phyloP scores from a whole-genome alignment of 2,113 vertebrate genomes.

The Pteruthius melanotis region DNA sequence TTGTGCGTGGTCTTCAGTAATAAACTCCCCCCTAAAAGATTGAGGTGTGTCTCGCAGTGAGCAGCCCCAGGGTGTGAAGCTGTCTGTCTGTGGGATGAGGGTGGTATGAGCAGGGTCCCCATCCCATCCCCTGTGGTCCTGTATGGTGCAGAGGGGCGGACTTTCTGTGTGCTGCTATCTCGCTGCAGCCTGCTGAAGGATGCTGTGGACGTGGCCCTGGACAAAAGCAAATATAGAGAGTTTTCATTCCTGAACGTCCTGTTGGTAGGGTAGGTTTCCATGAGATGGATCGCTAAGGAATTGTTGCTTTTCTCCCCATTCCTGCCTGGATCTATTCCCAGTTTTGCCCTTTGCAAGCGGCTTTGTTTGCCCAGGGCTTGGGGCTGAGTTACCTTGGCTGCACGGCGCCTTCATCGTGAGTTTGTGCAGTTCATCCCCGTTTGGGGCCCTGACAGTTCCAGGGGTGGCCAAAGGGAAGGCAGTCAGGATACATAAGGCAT shows the following conservation, averaged over 20 bases:
- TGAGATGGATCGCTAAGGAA: background rate
- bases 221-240: background rate
- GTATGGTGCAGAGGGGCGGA: rapidly evolving
- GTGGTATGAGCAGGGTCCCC: background rate
- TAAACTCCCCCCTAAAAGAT: background rate
- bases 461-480: rapidly evolving
- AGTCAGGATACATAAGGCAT: rapidly evolving
- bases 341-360: background rate
- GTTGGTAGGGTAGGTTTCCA: background rate
- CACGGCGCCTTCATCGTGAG: background rate
- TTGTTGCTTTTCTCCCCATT: background rate
- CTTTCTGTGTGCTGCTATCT: rapidly evolving
- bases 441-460: rapidly evolving
- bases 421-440: background rate
- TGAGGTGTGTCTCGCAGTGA: background rate
- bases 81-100: rapidly evolving
- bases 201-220: background rate
- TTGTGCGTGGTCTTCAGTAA: background rate
- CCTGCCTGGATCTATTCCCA: background rate
- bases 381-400: background rate
- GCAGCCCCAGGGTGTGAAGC: background rate
- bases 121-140: rapidly evolving
- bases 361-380: background rate
- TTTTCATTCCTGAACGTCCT: background rate
- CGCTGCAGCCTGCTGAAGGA: background rate